A percentile compares a stretch with the other conserved stretches of the same genome.
These are phyloP conservation scores for Phyllotis vaccarum DNA, from an alignment of 2,797 vertebrate species.

Conservation along the genomic window DNA sequence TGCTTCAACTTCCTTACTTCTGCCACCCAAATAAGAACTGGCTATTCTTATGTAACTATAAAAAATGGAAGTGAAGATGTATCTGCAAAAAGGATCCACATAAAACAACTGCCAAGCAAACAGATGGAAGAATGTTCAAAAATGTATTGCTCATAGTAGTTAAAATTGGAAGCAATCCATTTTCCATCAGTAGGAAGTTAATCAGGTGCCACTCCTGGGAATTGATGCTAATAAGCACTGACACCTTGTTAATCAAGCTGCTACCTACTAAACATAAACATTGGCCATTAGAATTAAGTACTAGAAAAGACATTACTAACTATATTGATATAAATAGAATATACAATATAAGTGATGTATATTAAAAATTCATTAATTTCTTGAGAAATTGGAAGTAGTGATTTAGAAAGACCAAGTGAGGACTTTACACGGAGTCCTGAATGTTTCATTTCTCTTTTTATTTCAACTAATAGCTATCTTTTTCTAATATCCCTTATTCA, in stretches of 20 bases:
- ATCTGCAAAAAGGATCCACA: not conserved
- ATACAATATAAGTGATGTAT: not conserved
- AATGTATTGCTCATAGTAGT: not conserved
- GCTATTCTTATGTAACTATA: not conserved
- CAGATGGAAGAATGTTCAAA: not conserved
- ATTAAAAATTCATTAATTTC: not conserved
- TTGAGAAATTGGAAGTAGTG: not conserved
- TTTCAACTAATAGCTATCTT: not conserved
- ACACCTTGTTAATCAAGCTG: not conserved
- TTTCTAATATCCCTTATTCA: not conserved
- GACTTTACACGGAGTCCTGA: not conserved
- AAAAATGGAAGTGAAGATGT: not conserved
- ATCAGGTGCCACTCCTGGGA: not conserved
- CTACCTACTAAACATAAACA: not conserved
- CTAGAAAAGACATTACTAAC: not conserved
- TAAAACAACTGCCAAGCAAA: not conserved
- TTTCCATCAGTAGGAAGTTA: not conserved
- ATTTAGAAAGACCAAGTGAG: not conserved
- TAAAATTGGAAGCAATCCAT: not conserved
- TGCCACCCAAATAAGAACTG: not conserved
- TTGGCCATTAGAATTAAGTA: not conserved
- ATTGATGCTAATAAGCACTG: not conserved
- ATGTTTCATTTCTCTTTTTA: not conserved
- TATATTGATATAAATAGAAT: not conserved
- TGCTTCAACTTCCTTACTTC: not conserved